Percentiles rank a stretch among this genome's conserved stretches.
Evolutionary conservation across 2,888 invertebrate genomes (phyloP).

Genomic region (Lithophane ornitopus): DNA sequence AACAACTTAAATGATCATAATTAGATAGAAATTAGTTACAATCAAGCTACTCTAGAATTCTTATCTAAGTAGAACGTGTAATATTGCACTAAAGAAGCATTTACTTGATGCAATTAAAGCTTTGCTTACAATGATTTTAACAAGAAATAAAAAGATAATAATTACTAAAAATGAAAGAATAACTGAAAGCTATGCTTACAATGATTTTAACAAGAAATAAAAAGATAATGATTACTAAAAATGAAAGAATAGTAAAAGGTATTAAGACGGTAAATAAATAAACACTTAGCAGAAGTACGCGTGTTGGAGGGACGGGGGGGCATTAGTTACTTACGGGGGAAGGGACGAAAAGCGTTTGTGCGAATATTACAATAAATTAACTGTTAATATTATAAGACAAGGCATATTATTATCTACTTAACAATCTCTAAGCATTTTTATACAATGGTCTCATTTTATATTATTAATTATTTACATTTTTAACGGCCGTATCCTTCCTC

Average conservation of each 20-base stretch:
- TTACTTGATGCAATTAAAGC: background rate
- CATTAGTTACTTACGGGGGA: background rate
- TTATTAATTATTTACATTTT: background rate
- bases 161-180: background rate
- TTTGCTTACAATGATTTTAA: constrained; percentile 1
- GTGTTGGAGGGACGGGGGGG: background rate
- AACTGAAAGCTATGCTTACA: constrained; percentile 4
- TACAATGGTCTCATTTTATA: constrained; percentile 1
- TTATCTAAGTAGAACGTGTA: background rate
- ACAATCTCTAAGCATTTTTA: constrained; percentile 22
- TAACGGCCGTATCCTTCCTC: background rate
- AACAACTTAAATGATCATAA: constrained; percentile 10
- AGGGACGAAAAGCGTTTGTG: constrained; percentile 10
- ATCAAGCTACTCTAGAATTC: background rate
- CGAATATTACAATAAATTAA: background rate
- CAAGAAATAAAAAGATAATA: background rate
- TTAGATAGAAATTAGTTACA: background rate
- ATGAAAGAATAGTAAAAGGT: background rate
- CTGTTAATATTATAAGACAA: background rate
- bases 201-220: background rate
- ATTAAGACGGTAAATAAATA: constrained; percentile 11
- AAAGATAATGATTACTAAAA: background rate
- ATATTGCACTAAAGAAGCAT: constrained; percentile 1
- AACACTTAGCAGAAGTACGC: background rate
- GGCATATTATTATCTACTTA: constrained; percentile 8